phyloP scores from a whole-genome alignment of 2,888 invertebrate species.

The Oscheius sp. region DNA sequence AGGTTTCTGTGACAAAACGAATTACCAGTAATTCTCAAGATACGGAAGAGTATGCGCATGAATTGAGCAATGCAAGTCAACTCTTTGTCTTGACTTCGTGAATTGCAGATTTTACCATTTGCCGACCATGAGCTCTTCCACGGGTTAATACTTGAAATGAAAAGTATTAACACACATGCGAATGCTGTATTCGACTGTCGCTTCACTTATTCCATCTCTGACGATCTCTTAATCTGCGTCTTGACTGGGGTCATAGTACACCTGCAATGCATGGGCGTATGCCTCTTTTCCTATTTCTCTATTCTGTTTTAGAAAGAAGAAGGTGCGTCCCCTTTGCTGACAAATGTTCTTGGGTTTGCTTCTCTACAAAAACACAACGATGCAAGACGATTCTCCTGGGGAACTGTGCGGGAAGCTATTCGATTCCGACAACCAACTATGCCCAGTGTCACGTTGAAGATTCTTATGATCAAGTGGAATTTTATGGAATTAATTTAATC shows the following conservation, averaged over 20 bases:
- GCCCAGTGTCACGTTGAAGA: constrained; percentile 41
- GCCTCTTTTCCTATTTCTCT: not conserved
- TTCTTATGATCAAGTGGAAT: constrained; percentile 49
- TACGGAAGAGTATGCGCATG: constrained; percentile 46
- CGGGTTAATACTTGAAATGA: constrained; percentile 47
- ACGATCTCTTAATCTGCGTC: constrained; percentile 49
- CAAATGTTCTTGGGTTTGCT: constrained; percentile 50
- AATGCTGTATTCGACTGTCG: constrained; percentile 50
- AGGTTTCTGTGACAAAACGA: constrained; percentile 50
- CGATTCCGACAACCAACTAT: constrained; percentile 49
- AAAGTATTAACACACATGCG: constrained; percentile 42
- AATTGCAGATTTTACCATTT: constrained; percentile 47
- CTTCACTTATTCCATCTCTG: constrained; percentile 43
- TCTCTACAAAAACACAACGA: constrained; percentile 49
- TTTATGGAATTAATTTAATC: not conserved
- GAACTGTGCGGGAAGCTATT: constrained; percentile 55
- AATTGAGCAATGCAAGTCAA: constrained; percentile 46
- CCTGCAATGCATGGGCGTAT: constrained; percentile 46
- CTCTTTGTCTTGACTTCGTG: not conserved
- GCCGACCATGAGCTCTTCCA: constrained; percentile 53
- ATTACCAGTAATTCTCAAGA: constrained; percentile 48
- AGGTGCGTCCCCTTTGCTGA: constrained; percentile 45
- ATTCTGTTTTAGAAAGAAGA: constrained; percentile 49
- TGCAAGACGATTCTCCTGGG: constrained; percentile 57
- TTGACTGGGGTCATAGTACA: constrained; percentile 51